Percentiles rank a stretch among this genome's conserved stretches.
phyloP scores from a whole-genome alignment of 2,888 invertebrate species.

The Lissonota sp. region DNA sequence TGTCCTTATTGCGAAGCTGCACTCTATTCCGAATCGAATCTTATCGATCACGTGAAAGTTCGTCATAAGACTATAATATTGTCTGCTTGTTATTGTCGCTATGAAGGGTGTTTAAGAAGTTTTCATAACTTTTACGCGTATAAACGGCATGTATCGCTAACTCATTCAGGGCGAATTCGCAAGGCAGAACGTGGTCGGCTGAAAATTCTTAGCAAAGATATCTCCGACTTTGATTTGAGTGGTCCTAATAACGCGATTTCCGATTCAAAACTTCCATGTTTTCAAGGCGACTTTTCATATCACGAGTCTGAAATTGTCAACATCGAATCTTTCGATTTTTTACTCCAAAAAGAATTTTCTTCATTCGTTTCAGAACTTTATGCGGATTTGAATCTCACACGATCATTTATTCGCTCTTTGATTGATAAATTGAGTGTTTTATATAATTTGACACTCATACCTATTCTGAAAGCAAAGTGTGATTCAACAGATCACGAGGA shows the following conservation, averaged over 20 bases:
- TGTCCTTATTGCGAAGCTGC: conserved; percentile 46
- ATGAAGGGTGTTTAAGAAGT: conserved; percentile 47
- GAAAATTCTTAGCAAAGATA: neutral
- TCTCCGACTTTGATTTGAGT: neutral
- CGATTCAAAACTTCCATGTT: conserved; percentile 7
- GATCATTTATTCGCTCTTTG: conserved; percentile 15
- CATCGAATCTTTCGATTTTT: conserved; percentile 14
- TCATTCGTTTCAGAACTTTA: conserved; percentile 23
- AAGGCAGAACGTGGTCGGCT: conserved; percentile 7
- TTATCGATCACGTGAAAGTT: conserved; percentile 43
- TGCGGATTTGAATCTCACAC: conserved; percentile 21
- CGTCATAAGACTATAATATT: conserved; percentile 33
- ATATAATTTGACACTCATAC: conserved; percentile 24
- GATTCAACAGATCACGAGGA: conserved; percentile 5
- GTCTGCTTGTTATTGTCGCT: conserved; percentile 50
- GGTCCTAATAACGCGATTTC: conserved; percentile 1
- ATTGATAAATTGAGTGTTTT: conserved; percentile 14
- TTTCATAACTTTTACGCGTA: conserved; percentile 52
- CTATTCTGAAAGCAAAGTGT: conserved; percentile 18
- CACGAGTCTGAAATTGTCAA: neutral
- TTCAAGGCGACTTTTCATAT: neutral
- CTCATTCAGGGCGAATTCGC: conserved; percentile 42
- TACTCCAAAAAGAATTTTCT: conserved; percentile 22
- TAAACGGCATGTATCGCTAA: conserved; percentile 50
- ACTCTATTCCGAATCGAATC: conserved; percentile 39